Base-by-base conservation (phyloP, 2,888 invertebrate species). In the Crocallis elinguaria region DNA sequence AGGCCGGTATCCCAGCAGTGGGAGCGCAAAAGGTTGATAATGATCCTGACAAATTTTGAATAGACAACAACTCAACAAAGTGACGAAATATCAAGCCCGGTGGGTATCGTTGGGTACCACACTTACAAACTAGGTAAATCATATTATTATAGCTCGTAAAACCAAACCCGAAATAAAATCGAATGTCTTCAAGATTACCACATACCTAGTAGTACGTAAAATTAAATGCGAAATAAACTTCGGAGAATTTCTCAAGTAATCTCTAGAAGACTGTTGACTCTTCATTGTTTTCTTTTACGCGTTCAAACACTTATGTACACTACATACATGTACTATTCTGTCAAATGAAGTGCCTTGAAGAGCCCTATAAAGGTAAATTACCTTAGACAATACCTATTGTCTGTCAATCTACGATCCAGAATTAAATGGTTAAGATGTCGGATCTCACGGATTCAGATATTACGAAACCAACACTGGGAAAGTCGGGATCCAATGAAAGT, bases 401-500 rank as follows among this genome's bases (percentile, higher is more conserved):
- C 25, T 54, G 56, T 51, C 63, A 58, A 43, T 63, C 54, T 45
- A 13, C 30, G 42, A 30, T 16, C n/a, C 39, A 33, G 39, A 19
- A 56, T 32, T 36, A 37, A 55, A 25, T 12, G 45, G 57, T 38
- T 49, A 57, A 41, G 49, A 73, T 73, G 68, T 44, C 59, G 5
- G 55, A 52, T 14, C 36, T 27, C 7, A 49, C 30, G 2, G 60
- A 50, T 5, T 42, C 36, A 3, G 37, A 51, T 27, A 45, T 45
- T 19, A 17, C 43, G 9, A 52, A 35, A 6, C 29, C 38, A 0
- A 51, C 23, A 19, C 3, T 42, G n/a, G 14, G 42, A 48, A 43
- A 38, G 4, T 19, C 14, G 9, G 25, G 17, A 11, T 21, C 37
- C 39, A 39, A 44, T 2, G 59, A 64, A 2, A 59, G 36, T 48